Evolutionary conservation across 2,797 vertebrate species (phyloP).

Genomic region (Clamator glandarius): DNA sequence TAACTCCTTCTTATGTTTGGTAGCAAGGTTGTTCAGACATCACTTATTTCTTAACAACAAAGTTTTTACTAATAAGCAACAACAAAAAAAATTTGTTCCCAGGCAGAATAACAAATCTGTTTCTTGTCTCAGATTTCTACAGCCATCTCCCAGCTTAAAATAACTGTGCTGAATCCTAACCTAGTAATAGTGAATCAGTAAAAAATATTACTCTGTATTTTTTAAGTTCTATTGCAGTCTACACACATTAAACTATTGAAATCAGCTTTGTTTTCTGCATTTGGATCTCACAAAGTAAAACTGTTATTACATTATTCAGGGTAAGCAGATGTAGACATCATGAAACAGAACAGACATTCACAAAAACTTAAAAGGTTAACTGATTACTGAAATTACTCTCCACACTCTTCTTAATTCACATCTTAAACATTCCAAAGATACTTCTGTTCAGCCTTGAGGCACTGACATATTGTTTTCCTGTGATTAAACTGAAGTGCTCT

Average conservation of each 20-base stretch:
- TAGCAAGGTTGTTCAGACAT: not conserved
- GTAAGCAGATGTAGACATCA: not conserved
- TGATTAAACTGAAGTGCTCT: not conserved
- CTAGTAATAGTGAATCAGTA: not conserved
- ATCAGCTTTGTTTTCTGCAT: not conserved
- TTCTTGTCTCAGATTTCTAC: not conserved
- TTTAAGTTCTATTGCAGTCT: not conserved
- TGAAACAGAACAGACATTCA: not conserved
- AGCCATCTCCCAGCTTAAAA: not conserved
- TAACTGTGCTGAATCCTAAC: not conserved
- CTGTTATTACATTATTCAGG: not conserved
- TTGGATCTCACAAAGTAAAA: not conserved
- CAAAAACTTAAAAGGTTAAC: not conserved
- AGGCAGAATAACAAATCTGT: not conserved
- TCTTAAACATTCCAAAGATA: not conserved
- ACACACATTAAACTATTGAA: not conserved
- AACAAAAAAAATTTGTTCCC: not conserved
- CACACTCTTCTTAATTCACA: not conserved
- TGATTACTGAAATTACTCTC: not conserved
- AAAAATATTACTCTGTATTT: not conserved
- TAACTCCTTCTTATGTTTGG: not conserved
- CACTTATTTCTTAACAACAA: not conserved
- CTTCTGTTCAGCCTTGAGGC: not conserved
- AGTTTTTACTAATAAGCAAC: not conserved
- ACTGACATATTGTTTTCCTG: not conserved